Evolutionary conservation across 2,797 vertebrate genomes (phyloP).

Genomic region (Micromesistius poutassou): DNA sequence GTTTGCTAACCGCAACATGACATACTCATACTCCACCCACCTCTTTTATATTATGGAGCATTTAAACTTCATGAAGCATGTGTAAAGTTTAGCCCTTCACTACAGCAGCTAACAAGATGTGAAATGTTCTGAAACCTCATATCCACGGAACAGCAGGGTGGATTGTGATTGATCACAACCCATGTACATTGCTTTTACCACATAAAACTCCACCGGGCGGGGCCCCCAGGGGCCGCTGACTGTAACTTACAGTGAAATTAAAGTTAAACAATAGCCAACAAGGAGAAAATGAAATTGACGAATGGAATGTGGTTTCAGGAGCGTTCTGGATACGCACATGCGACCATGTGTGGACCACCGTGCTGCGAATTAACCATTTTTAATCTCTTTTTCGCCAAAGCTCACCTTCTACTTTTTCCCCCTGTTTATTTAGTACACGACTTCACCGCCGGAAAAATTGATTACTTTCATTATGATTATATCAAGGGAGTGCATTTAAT

Average conservation of each 20-base stretch:
- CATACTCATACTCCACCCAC: slow-evolving; percentile 26
- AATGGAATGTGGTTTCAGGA: slow-evolving; percentile 20
- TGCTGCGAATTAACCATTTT: neutral
- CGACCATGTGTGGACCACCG: slow-evolving; percentile 29
- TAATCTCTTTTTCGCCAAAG: no score
- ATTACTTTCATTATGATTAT: no score
- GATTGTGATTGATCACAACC: slow-evolving; percentile 21
- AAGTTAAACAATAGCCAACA: slow-evolving; percentile 39
- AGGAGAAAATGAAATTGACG: slow-evolving; percentile 18
- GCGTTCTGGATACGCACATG: slow-evolving; percentile 41
- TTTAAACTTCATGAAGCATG: slow-evolving; percentile 49
- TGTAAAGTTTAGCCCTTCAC: slow-evolving; percentile 34
- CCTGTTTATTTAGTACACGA: no score
- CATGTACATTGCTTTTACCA: slow-evolving; percentile 32
- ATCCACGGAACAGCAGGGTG: slow-evolving; percentile 25
- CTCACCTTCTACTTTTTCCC: no score
- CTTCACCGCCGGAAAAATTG: no score
- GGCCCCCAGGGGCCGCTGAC: no score
- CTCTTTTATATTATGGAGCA: slow-evolving; percentile 37
- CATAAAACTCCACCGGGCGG: neutral
- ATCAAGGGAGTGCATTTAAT: no score
- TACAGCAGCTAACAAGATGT: slow-evolving; percentile 36
- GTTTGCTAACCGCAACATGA: slow-evolving; percentile 14
- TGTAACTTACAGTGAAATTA: slow-evolving; percentile 17
- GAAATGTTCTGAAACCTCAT: slow-evolving; percentile 35